Conservation (phyloP, 2,888 invertebrate species). For the Erebia aethiops region DNA sequence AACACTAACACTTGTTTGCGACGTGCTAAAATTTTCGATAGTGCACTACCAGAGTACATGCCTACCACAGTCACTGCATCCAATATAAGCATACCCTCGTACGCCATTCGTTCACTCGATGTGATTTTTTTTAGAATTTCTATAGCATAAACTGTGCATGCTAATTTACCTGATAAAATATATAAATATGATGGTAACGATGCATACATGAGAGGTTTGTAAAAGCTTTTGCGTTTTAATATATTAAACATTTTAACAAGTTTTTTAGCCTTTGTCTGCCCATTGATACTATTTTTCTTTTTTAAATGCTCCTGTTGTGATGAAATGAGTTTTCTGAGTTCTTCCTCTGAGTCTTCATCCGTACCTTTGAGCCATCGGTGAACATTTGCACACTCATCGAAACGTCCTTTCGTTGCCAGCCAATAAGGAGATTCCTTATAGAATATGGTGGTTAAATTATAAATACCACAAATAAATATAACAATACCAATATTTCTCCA, state of each 20-base stretch:
- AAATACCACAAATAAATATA: constrained; percentile 30
- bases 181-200: constrained; percentile 16
- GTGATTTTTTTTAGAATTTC: constrained; percentile 33
- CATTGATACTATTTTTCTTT: background rate
- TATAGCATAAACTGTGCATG: constrained; percentile 20
- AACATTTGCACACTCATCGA: constrained; percentile 35
- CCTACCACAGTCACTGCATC: constrained; percentile 43
- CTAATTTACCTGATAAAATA: constrained; percentile 27
- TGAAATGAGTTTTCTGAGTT: constrained; percentile 32
- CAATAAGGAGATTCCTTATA: constrained; percentile 41
- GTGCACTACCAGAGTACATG: constrained; percentile 47
- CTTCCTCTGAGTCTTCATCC: constrained; percentile 28
- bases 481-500: constrained; percentile 40
- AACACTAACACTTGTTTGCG: constrained; percentile 45
- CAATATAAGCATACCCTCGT: constrained; percentile 32
- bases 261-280: background rate
- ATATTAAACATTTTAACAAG: background rate
- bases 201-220: constrained; percentile 26
- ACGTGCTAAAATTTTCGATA: constrained; percentile 44
- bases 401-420: constrained; percentile 41
- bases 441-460: constrained; percentile 28
- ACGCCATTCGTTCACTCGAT: constrained; percentile 25
- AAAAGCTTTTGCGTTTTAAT: constrained; percentile 30
- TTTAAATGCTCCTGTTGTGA: constrained; percentile 32
- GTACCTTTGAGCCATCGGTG: constrained; percentile 41